Evolutionary conservation across 2,113 vertebrate genomes (phyloP), one percentile per base, ranked within the genome.

Genomic region (Chaenocephalus aceratus): DNA sequence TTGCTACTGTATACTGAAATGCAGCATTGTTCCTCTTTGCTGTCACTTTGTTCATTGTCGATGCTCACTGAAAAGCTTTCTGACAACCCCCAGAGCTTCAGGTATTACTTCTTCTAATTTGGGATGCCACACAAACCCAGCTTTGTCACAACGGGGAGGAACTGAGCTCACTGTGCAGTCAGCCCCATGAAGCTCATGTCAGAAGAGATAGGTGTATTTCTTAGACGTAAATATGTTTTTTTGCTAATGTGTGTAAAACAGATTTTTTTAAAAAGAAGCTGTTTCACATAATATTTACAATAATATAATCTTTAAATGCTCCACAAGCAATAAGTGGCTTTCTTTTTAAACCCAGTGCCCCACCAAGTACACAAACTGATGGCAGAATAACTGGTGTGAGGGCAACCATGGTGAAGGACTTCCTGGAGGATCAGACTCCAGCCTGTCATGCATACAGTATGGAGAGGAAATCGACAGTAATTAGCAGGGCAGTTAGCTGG

Each of bases 401-500:
- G 18, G n/a, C n/a, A 16, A 10, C 12, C 30, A 3, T 5, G 34
- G 13, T 11, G 6, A 8, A 48, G 64, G 60, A 45, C 53, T n/a
- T 26, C 0, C 5, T 21, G 44, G 6, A 23, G 36, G 26, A 49
- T 10, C 1, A 65, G 18, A 36, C 21, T 68, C 11, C 71, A 61
- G 56, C 21, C 74, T 26, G 44, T 69, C 58, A 59, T 63, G 36
- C 73, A 15, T 18, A 7, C 57, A 11, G 51, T 45, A 59, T 75
- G 3, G 51, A 61, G 57, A 59, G 48, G 64, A 77, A 77, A 82
- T 82, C 16, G 10, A 52, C 77, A 34, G 72, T 75, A 51, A 77
- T 80, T 82, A 76, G 56, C 21, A 0, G 56, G 75, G 67, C 63
- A 49, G 59, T 67, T 79, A 70, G 63, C 71, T 75, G 34, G n/a